These are phyloP conservation scores for Percopsis omiscomaycus DNA, from an alignment of 2,797 vertebrate genomes.

Conservation along the genomic window DNA sequence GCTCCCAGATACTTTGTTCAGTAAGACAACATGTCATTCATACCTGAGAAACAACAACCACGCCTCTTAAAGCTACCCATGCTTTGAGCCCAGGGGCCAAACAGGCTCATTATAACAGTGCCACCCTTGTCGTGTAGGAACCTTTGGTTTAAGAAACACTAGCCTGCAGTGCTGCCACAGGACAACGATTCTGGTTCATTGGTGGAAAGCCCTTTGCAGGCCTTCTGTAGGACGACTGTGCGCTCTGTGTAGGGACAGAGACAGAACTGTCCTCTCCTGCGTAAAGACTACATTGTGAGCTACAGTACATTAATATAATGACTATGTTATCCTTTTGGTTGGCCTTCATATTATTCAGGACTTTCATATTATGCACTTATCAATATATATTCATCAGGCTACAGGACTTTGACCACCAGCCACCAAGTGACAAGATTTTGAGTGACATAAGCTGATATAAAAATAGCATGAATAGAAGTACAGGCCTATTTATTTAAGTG, in stretches of 20 bases:
- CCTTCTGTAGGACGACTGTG: constrained; percentile 1
- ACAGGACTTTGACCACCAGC: too few species aligned
- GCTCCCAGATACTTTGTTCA: too few species aligned
- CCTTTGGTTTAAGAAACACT: constrained; percentile 30
- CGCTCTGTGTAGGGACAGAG: background rate
- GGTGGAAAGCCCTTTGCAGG: constrained; percentile 20
- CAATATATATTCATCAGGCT: too few species aligned
- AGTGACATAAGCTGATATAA: too few species aligned
- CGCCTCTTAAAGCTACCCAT: background rate
- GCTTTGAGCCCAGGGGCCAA: constrained; percentile 19
- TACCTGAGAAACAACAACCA: background rate
- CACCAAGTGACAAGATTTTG: too few species aligned
- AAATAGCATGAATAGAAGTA: too few species aligned
- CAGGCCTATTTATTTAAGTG: too few species aligned
- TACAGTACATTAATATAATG: background rate
- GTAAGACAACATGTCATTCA: background rate
- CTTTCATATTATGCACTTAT: too few species aligned
- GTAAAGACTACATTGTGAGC: background rate
- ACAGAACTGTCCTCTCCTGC: constrained; percentile 5
- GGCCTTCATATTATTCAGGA: too few species aligned
- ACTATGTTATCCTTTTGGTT: too few species aligned
- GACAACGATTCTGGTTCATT: constrained; percentile 15
- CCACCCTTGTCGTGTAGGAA: constrained; percentile 13
- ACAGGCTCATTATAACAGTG: constrained; percentile 20
- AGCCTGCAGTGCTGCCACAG: constrained; percentile 28